Evolutionary conservation across 2,113 vertebrate species (phyloP), one percentile per base, ranked within the genome.

Genomic region (Hippocampus mohnikei): DNA sequence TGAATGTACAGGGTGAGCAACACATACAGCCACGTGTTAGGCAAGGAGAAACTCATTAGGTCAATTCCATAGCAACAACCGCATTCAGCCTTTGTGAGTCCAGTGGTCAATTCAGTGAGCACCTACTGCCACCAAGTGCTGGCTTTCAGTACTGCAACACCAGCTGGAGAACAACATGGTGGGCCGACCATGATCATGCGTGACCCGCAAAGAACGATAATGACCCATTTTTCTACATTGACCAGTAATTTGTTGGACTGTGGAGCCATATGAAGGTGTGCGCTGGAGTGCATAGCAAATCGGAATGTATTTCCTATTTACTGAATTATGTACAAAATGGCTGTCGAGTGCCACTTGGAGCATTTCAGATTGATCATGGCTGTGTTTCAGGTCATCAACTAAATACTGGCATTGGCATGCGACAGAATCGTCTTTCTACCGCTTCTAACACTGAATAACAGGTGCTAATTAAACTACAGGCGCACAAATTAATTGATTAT

Each of bases 121-220:
- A 73, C 74, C 78, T 83, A 91, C 83, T 92, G 90, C 91, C 91
- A 90, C 84, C 92, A 90, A 90, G 91, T 90, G 91, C 53, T 67
- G 52, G 67, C 67, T 72, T 42, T 71, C 21, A 72, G 78, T 86
- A 87, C 79, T 80, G 56, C 81, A 84, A 13, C n/a, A 5, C n/a
- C 42, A 50, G 44, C 61, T 56, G 59, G n/a, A 66, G 71, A 76
- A 27, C 60, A 52, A 78, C 72, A 69, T 23, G 69, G 60, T 18
- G 41, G 61, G 52, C 61, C 72, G 61, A 75, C 52, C 23, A 69
- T 71, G 62, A 67, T 79, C 70, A 44, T 55, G 56, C 69, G 70
- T 56, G 72, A 75, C 67, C 48, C 65, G 76, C 55, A 15, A 33
- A 77, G 61, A 62, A 56, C 61, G 37, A 67, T 48, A 56, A 21